These are phyloP conservation scores for Sinhomidia bicolor DNA, from an alignment of 2,888 invertebrate species.

Conservation along the genomic window DNA sequence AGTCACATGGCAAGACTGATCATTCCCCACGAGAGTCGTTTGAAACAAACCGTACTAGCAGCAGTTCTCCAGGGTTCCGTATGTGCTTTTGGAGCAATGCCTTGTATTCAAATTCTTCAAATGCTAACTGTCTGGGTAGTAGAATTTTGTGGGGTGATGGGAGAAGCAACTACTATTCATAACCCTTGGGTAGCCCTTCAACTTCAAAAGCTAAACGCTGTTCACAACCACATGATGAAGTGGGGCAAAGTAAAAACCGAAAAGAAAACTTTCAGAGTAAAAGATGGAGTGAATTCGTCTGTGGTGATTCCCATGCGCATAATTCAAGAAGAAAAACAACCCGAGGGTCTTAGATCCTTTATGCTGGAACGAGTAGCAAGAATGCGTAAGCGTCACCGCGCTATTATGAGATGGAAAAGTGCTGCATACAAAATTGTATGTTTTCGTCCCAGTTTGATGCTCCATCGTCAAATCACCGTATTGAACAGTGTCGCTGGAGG, in stretches of 20 bases:
- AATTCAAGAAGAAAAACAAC: background rate
- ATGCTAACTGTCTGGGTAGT: conserved; percentile 25
- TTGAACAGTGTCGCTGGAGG: conserved; percentile 8
- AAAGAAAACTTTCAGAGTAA: background rate
- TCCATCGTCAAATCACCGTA: conserved; percentile 36
- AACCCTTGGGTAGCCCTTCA: conserved; percentile 53
- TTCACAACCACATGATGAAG: conserved; percentile 34
- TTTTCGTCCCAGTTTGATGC: conserved; percentile 35
- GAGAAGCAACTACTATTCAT: conserved; percentile 42
- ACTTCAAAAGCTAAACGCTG: conserved; percentile 10
- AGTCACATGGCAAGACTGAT: conserved; percentile 16
- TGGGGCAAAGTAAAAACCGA: background rate
- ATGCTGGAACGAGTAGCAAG: background rate
- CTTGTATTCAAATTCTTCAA: conserved; percentile 46
- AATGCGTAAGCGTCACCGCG: background rate
- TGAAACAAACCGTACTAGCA: conserved; percentile 1
- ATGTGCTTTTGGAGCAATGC: conserved; percentile 42
- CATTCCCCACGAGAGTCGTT: background rate
- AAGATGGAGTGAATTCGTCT: background rate
- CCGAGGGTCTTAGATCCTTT: background rate
- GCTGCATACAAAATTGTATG: conserved; percentile 24
- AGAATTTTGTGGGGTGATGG: conserved; percentile 54
- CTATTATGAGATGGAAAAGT: conserved; percentile 17
- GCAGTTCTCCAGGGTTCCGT: conserved; percentile 22
- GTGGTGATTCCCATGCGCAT: background rate